These are phyloP conservation scores for Drosophila prosaltans DNA, from an alignment of 1,140 invertebrate genomes.

Conservation along the genomic window DNA sequence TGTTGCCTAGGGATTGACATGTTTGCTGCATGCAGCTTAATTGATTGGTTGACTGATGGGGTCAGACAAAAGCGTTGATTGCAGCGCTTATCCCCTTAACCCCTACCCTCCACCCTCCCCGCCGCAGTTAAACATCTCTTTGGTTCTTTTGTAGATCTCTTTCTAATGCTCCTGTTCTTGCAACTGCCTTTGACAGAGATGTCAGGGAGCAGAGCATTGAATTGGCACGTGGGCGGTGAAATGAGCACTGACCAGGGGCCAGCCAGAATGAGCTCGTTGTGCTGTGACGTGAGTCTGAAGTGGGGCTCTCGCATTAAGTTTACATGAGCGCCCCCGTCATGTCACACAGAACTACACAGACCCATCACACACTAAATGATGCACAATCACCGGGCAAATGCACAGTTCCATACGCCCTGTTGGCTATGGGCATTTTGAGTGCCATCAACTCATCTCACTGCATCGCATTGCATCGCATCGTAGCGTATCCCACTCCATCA, in stretches of 20 bases:
- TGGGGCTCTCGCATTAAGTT: slow-evolving; percentile 49
- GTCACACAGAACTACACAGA: slow-evolving; percentile 11
- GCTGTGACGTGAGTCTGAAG: slow-evolving; percentile 29
- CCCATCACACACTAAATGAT: slow-evolving; percentile 34
- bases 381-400: slow-evolving; percentile 56
- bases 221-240: slow-evolving; percentile 71
- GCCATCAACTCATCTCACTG: slow-evolving; percentile 40
- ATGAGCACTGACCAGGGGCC: slow-evolving; percentile 34
- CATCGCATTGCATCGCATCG: slow-evolving; percentile 5
- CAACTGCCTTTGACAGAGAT: slow-evolving; percentile 17
- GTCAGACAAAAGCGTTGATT: slow-evolving; percentile 58
- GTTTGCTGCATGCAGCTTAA: slow-evolving; percentile 64
- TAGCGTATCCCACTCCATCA: slow-evolving; percentile 29
- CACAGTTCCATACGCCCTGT: slow-evolving; percentile 27
- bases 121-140: no score
- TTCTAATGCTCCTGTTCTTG: slow-evolving; percentile 6
- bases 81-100: slow-evolving; percentile 20
- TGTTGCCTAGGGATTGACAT: slow-evolving; percentile 37
- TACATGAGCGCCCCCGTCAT: slow-evolving; percentile 38
- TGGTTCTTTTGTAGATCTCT: slow-evolving; percentile 2
- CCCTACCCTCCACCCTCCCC: slow-evolving; percentile 13
- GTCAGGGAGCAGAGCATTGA: slow-evolving; percentile 22
- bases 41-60: slow-evolving; percentile 74
- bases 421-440: slow-evolving; percentile 28
- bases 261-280: slow-evolving; percentile 20